Percentiles rank a stretch among this genome's conserved stretches.
Evolutionary conservation across 2,888 invertebrate genomes (phyloP).

Genomic region (Tetrapedia diversipes): DNA sequence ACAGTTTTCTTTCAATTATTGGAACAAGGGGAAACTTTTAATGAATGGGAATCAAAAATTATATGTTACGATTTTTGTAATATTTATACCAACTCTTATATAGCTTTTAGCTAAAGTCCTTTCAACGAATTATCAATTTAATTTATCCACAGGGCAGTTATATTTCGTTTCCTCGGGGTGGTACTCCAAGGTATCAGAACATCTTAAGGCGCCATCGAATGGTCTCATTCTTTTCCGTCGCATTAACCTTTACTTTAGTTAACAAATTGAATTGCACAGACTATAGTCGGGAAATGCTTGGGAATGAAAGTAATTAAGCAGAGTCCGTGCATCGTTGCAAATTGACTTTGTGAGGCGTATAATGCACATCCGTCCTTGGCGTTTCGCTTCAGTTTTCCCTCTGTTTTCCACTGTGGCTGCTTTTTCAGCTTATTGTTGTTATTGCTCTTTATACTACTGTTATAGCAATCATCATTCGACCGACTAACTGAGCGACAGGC

Average conservation of each 20-base stretch:
- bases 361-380: constrained; percentile 29
- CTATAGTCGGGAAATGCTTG: constrained; percentile 33
- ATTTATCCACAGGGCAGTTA: constrained; percentile 23
- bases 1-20: no score
- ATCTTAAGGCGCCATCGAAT: constrained; percentile 47
- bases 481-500: background rate
- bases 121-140: constrained; percentile 20
- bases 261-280: constrained; percentile 54
- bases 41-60: background rate
- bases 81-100: background rate
- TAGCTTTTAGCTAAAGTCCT: background rate
- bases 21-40: no score
- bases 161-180: constrained; percentile 4
- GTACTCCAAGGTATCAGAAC: background rate
- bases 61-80: background rate
- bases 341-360: constrained; percentile 46
- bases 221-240: constrained; percentile 36
- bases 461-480: background rate
- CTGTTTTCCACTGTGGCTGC: background rate
- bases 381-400: constrained; percentile 10
- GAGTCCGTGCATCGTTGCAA: constrained; percentile 40
- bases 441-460: no score
- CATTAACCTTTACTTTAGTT: constrained; percentile 48
- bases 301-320: constrained; percentile 59
- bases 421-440: constrained; percentile 18